A percentile compares a stretch with the other conserved stretches of the same genome.
These are phyloP conservation scores for Cybosia mesomella DNA, from an alignment of 2,888 invertebrate genomes.

Conservation along the genomic window DNA sequence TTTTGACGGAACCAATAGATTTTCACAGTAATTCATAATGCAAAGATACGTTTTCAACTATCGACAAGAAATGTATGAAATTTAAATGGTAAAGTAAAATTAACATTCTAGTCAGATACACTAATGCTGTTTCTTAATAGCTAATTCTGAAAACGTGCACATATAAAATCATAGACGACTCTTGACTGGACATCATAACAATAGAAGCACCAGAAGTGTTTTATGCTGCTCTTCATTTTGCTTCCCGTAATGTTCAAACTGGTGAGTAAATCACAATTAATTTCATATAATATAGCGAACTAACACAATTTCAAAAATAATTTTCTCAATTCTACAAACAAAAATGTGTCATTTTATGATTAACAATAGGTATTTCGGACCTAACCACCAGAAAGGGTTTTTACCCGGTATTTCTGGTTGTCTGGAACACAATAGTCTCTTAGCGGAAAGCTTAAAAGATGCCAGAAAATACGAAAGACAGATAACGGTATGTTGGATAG, in stretches of 20 bases:
- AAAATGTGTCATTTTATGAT: too few relatives aligned
- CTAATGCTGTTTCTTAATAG: slow-evolving; percentile 63
- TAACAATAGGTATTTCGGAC: too few relatives aligned
- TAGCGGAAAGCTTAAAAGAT: too few relatives aligned
- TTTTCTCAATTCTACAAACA: too few relatives aligned
- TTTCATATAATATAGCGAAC: background rate
- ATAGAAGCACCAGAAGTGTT: background rate
- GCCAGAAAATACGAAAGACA: too few relatives aligned
- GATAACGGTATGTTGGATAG: too few relatives aligned
- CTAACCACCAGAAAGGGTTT: too few relatives aligned
- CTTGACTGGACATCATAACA: slow-evolving; percentile 1
- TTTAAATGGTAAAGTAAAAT: slow-evolving; percentile 25
- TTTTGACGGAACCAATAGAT: slow-evolving; percentile 44
- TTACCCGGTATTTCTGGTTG: too few relatives aligned
- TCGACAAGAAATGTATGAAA: slow-evolving; percentile 24
- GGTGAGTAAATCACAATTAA: slow-evolving; percentile 46
- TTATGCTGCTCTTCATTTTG: background rate
- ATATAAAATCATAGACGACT: slow-evolving; percentile 62
- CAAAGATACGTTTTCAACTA: slow-evolving; percentile 23
- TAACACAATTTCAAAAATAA: too few relatives aligned
- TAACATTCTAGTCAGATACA: slow-evolving; percentile 62
- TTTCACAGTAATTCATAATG: slow-evolving; percentile 35
- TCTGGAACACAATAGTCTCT: too few relatives aligned
- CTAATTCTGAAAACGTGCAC: slow-evolving; percentile 49
- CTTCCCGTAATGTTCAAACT: slow-evolving; percentile 60